Base-by-base conservation (phyloP, 2,797 vertebrate genomes). In the Melanotaenia nigrans region DNA sequence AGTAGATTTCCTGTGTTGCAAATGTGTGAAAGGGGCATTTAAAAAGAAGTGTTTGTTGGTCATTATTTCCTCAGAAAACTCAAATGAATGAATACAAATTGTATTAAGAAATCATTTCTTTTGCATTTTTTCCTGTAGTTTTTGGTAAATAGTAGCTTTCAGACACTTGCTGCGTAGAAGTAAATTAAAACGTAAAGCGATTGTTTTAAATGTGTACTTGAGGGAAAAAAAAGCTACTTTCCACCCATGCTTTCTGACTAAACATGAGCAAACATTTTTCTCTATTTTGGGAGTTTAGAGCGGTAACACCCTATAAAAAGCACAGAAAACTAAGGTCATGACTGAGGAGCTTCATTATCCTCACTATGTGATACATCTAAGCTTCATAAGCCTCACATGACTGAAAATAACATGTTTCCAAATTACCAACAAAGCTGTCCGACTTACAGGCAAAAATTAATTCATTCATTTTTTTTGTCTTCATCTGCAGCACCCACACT, bases 381-480 rank as follows among this genome's bases (percentile, higher is more conserved):
- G 62, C 32, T 55, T 16, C 16, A 32, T 18, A n/a, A n/a, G n/a
- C n/a, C n/a, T n/a, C n/a, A n/a, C n/a, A n/a, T n/a, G n/a, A n/a
- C n/a, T n/a, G 25, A 66, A 65, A 62, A 42, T 40, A 28, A 28
- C 7, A 59, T 20, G 18, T 59, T 62, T 49, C 38, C 18, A 16
- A 10, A 25, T 33, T 60, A 10, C 18, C 13, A 6, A 22, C 22
- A 20, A 10, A 18, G 7, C 42, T 68, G 56, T 42, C 36, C 59
- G 49, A 53, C 7, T 28, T 33, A 36, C 0, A 33, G 22, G 16
- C 10, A 3, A 58, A 68, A 25, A 33, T 25, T 12, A 22, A 58
- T 36, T 68, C 56, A 73, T 74, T 58, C 47, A 42, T 65, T 3
- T 24, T 62, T 49, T 16, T 18, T 20, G 10, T 8, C 2, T 32